Evolutionary conservation across 2,888 invertebrate genomes (phyloP).

Genomic region (Drosophila trichaetosa): DNA sequence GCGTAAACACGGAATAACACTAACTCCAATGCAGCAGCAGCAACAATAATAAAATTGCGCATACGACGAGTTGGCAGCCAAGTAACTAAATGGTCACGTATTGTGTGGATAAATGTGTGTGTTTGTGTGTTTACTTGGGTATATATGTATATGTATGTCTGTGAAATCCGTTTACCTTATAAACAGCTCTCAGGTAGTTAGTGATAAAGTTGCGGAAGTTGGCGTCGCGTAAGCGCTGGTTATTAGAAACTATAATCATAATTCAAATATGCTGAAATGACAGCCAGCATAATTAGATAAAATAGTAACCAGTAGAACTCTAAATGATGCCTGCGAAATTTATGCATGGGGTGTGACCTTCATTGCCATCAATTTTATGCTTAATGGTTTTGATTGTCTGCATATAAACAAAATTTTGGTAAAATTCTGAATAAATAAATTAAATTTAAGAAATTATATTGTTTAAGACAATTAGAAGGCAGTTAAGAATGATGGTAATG

Average conservation of each 20-base stretch:
- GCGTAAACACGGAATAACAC: conserved; percentile 30
- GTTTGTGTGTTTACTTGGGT: background rate
- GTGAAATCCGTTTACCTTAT: conserved; percentile 18
- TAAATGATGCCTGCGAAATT: background rate
- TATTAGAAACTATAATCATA: conserved; percentile 23
- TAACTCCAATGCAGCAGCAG: conserved; percentile 18
- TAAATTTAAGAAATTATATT: background rate
- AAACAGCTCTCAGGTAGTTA: conserved; percentile 20
- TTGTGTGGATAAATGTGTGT: conserved; percentile 30
- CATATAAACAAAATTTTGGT: too few relatives aligned
- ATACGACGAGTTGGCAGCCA: conserved; percentile 24
- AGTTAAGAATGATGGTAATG: background rate
- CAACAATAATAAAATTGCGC: conserved; percentile 29
- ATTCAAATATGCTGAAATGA: conserved; percentile 9
- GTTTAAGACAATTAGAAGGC: background rate
- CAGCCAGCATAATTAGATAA: conserved; percentile 27
- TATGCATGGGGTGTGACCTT: conserved; percentile 6
- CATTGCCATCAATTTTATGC: background rate
- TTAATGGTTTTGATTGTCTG: background rate
- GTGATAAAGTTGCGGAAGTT: conserved; percentile 18
- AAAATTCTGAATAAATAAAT: background rate
- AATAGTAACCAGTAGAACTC: background rate
- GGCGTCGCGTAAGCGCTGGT: background rate
- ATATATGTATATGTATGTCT: background rate
- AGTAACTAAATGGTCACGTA: conserved; percentile 69